Evolutionary conservation across 2,797 vertebrate genomes (phyloP), one percentile per base, ranked within the genome.

Genomic region (Periophthalmus magnuspinnatus): DNA sequence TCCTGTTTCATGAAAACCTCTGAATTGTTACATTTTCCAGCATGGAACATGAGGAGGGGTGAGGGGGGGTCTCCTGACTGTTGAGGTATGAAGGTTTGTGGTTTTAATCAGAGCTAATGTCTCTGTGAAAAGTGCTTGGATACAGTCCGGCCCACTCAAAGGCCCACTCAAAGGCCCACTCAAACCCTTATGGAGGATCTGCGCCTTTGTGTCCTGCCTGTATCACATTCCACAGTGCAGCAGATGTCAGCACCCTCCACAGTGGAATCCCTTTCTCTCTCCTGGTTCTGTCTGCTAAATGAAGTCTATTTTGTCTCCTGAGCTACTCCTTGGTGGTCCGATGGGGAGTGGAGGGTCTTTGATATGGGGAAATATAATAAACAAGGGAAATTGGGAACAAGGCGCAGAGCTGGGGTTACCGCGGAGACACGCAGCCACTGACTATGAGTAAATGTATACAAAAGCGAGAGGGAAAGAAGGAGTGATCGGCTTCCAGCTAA

Each of bases 191-290:
- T 64, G 76, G 86, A 89, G 14, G 86, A 86, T 55, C 52, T 55
- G 52, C 10, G 21, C 21, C 81, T 92, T 92, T 91, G 90, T 92
- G 88, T 90, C 86, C 88, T 88, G 87, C 80, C 89, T 88, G 91
- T 92, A 93, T 94, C 92, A 90, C 91, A 92, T 94, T 94, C 92
- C 93, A 92, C 64, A 90, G 90, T 90, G 90, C 87, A 92, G 92
- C 93, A 93, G 91, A 93, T 94, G 93, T 94, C 93, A 93, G 87
- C 93, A 92, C 93, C 92, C 90, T 90, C 87, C 88, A 83, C 77
- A 84, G 88, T 84, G 91, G 92, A 93, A 91, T 90, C 86, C 84
- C 84, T 86, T 76, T 76, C 76, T 59, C 79, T 54, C 57, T 80
- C 67, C 74, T 87, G 88, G 88, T 86, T 92, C 86, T 86, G 89